These are phyloP conservation scores for Drosophila mettleri DNA, from an alignment of 2,888 invertebrate genomes.

Conservation along the genomic window DNA sequence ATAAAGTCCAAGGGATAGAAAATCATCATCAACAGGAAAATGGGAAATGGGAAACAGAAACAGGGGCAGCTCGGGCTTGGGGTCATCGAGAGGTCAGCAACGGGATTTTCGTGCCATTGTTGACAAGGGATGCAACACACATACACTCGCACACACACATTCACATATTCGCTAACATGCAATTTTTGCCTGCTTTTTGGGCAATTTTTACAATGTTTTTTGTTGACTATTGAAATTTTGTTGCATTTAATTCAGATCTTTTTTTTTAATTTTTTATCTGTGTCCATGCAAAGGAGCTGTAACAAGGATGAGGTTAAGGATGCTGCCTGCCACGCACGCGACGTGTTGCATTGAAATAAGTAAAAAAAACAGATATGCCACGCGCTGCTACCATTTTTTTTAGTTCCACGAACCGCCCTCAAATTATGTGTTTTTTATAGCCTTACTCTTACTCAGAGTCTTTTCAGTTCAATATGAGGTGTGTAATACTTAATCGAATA, in stretches of 20 bases:
- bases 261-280: slow-evolving; percentile 61
- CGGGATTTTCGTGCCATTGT: slow-evolving; percentile 78
- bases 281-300: slow-evolving; percentile 37
- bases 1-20: slow-evolving; percentile 66
- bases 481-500: neutral
- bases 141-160: slow-evolving; percentile 14
- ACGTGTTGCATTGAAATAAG: slow-evolving; percentile 48
- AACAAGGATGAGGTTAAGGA: slow-evolving; percentile 55
- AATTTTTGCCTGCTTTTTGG: slow-evolving; percentile 65
- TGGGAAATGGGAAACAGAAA: slow-evolving; percentile 26
- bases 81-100: slow-evolving; percentile 84
- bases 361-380: slow-evolving; percentile 42
- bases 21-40: slow-evolving; percentile 61
- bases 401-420: slow-evolving; percentile 32
- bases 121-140: slow-evolving; percentile 74
- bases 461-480: neutral
- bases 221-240: slow-evolving; percentile 47
- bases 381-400: slow-evolving; percentile 56
- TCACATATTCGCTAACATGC: slow-evolving; percentile 8
- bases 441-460: neutral
- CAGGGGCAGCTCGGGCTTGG: slow-evolving; percentile 69
- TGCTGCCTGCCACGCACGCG: slow-evolving; percentile 69
- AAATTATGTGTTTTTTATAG: slow-evolving; percentile 18
- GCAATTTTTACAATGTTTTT: slow-evolving; percentile 50
- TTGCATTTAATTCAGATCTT: slow-evolving; percentile 28